Percentiles rank a stretch among this genome's conserved stretches.
phyloP scores from a whole-genome alignment of 2,888 invertebrate species.

The Microplitis manilae region DNA sequence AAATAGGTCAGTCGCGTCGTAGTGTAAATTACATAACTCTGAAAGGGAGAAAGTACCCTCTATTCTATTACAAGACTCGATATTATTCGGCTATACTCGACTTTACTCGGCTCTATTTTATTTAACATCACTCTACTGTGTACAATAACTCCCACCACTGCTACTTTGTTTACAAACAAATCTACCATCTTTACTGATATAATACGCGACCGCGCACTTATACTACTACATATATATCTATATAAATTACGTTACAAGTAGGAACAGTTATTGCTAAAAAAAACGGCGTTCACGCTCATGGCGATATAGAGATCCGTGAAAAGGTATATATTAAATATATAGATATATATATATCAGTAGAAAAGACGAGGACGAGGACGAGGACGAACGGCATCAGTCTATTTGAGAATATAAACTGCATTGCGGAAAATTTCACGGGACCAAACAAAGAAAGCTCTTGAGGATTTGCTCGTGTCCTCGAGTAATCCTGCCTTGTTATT shows the following conservation, averaged over 20 bases:
- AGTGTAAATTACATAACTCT: slow-evolving; percentile 63
- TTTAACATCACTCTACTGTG: background rate
- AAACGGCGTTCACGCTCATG: too few species aligned
- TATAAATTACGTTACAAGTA: background rate
- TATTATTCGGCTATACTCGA: background rate
- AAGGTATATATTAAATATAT: too few species aligned
- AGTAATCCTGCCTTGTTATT: too few species aligned
- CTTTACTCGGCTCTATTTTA: background rate
- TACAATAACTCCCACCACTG: slow-evolving; percentile 36
- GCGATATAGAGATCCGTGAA: too few species aligned
- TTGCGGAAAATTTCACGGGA: slow-evolving; percentile 62
- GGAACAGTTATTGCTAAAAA: too few species aligned
- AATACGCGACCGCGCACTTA: slow-evolving; percentile 43
- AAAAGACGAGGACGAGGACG: slow-evolving; percentile 31
- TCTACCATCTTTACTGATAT: slow-evolving; percentile 56
- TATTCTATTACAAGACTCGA: slow-evolving; percentile 38
- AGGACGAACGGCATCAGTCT: slow-evolving; percentile 26
- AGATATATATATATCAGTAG: too few species aligned
- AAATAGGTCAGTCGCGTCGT: slow-evolving; percentile 58
- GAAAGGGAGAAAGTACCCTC: slow-evolving; percentile 66
- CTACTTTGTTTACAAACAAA: slow-evolving; percentile 68
- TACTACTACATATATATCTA: background rate
- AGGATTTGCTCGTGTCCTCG: too few species aligned
- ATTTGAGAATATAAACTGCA: slow-evolving; percentile 53
- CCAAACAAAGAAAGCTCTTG: too few species aligned